A percentile compares a stretch with the other conserved stretches of the same genome.
Conservation (phyloP, 2,113 vertebrate genomes). For the Hymenochirus boettgeri region DNA sequence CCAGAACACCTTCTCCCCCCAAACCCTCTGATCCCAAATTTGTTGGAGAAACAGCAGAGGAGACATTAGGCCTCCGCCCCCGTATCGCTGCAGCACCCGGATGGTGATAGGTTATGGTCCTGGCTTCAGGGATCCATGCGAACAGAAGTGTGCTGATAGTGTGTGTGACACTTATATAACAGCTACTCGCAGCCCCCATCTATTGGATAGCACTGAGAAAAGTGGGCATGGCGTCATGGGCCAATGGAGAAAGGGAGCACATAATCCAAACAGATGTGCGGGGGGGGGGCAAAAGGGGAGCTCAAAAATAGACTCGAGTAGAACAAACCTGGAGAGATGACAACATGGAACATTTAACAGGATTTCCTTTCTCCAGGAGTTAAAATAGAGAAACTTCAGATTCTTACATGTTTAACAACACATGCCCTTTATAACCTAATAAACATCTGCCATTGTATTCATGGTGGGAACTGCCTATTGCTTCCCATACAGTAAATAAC, state of each 20-base stretch:
- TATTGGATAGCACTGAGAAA: constrained; percentile 15
- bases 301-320: constrained; percentile 5
- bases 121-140: not conserved
- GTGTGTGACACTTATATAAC: not conserved
- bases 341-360: not conserved
- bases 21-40: constrained; percentile 60
- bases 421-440: too few relatives aligned
- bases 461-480: too few relatives aligned
- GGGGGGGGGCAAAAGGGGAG: not conserved
- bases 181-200: not conserved
- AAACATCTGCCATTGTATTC: too few relatives aligned
- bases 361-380: too few relatives aligned
- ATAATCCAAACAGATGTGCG: constrained; percentile 3
- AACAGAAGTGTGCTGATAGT: not conserved
- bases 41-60: constrained; percentile 30
- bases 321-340: not conserved
- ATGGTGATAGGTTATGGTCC: constrained; percentile 35
- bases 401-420: too few relatives aligned
- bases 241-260: not conserved
- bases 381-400: too few relatives aligned
- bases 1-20: constrained; percentile 59
- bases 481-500: too few relatives aligned
- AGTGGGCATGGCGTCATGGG: not conserved
- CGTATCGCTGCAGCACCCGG: too few relatives aligned
- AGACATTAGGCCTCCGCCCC: constrained; percentile 22